Evolutionary conservation across 2,888 invertebrate genomes (phyloP).

Genomic region (Chironomus riparius): DNA sequence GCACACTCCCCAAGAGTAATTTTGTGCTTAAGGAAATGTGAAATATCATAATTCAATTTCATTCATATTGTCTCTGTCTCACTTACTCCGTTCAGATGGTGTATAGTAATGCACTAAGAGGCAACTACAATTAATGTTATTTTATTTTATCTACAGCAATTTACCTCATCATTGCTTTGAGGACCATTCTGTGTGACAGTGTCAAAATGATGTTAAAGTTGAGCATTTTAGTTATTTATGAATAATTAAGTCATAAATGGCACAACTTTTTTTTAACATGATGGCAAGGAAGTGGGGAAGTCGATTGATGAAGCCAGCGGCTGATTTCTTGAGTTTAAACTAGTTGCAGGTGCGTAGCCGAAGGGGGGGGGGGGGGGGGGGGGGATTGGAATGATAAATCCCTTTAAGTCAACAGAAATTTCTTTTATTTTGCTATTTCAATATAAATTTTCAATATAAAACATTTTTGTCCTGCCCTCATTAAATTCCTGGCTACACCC

Average conservation of each 20-base stretch:
- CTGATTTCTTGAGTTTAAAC: too few species aligned
- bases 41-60: constrained; percentile 23
- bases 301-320: too few species aligned
- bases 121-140: not conserved
- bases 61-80: not conserved
- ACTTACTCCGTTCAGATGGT: not conserved
- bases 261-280: too few species aligned
- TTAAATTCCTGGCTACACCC: too few species aligned
- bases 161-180: not conserved
- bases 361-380: too few species aligned
- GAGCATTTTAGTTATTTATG: not conserved
- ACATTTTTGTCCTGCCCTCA: too few species aligned
- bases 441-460: too few species aligned
- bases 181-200: not conserved
- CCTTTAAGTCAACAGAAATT: too few species aligned
- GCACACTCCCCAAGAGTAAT: constrained; percentile 13
- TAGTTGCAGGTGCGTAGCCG: too few species aligned
- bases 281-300: too few species aligned
- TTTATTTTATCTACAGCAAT: not conserved
- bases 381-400: too few species aligned
- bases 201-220: not conserved
- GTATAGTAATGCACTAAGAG: not conserved
- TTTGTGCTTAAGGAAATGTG: constrained; percentile 18
- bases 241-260: not conserved
- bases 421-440: too few species aligned